A percentile compares a stretch with the other conserved stretches of the same genome.
Evolutionary conservation across 2,113 vertebrate species (phyloP).

Genomic region (Bettongia penicillata): DNA sequence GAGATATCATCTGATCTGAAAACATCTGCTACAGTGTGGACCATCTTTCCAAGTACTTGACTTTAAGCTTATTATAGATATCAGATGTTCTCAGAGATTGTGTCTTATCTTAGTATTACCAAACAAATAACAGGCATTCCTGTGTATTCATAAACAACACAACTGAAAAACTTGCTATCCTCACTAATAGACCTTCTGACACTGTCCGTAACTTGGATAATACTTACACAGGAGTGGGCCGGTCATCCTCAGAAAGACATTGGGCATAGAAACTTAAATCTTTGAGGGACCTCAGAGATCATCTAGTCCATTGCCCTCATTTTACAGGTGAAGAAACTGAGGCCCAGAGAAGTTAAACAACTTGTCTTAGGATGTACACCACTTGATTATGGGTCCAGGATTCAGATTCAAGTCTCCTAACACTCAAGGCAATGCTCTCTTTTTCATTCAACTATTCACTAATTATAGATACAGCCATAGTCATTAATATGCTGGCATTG

Average conservation of each 20-base stretch:
- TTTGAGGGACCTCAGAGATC: neutral
- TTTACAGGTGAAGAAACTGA: neutral
- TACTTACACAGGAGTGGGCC: neutral
- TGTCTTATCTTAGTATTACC: neutral
- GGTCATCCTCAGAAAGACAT: neutral
- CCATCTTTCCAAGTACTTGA: neutral
- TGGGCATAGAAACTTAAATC: neutral
- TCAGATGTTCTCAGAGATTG: constrained; percentile 40
- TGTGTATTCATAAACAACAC: neutral
- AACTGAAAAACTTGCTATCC: neutral
- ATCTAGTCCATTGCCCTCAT: neutral
- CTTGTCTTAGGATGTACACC: neutral
- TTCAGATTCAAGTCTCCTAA: neutral
- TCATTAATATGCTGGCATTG: neutral
- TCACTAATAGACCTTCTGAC: neutral
- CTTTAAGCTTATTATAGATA: neutral
- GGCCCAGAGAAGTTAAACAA: neutral
- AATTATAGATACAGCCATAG: neutral
- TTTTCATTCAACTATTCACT: neutral
- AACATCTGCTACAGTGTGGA: neutral
- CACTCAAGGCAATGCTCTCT: neutral
- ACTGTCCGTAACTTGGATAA: neutral
- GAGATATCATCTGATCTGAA: neutral
- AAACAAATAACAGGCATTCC: neutral
- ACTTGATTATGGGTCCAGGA: neutral